phyloP scores from a whole-genome alignment of 2,797 vertebrate species.

The Oryzias sinensis region DNA sequence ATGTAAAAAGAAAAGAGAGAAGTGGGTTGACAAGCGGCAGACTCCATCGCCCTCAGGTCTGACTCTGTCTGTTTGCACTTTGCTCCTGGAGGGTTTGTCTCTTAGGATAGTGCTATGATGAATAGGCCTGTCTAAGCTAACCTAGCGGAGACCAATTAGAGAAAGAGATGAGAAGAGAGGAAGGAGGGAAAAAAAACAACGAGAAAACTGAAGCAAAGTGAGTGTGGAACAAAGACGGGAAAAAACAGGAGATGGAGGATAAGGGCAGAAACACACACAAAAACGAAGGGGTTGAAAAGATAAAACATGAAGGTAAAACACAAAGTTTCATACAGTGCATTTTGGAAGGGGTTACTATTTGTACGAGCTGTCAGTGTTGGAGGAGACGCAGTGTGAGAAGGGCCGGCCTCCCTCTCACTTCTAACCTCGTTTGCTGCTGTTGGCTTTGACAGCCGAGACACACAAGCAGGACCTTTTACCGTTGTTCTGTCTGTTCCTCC shows the following conservation, averaged over 20 bases:
- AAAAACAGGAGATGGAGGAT: conserved; percentile 17
- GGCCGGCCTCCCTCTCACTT: conserved; percentile 60
- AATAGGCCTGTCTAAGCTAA: conserved; percentile 97
- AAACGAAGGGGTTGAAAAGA: conserved; percentile 35
- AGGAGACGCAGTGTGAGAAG: conserved; percentile 57
- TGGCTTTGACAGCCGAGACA: conserved; percentile 74
- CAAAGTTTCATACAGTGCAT: conserved; percentile 52
- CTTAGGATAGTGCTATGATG: conserved; percentile 93
- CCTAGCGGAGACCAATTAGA: conserved; percentile 97
- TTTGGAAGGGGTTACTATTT: conserved; percentile 23
- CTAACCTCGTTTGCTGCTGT: conserved; percentile 75
- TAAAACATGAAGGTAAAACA: conserved; percentile 39
- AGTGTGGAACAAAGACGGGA: conserved; percentile 17
- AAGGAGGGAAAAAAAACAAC: conserved; percentile 45
- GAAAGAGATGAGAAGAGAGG: conserved; percentile 38
- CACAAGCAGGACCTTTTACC: conserved; percentile 50
- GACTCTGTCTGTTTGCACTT: conserved; percentile 67
- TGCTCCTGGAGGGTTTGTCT: conserved; percentile 88
- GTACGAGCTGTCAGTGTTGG: conserved; percentile 65
- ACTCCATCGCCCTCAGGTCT: conserved; percentile 72
- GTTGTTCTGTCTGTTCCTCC: conserved; percentile 8
- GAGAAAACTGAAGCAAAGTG: conserved; percentile 75
- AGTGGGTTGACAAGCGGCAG: conserved; percentile 74
- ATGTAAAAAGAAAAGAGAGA: conserved; percentile 33
- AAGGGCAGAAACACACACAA: conserved; percentile 46